Evolutionary conservation across 2,113 vertebrate genomes (phyloP).

Genomic region (Lagopus muta): DNA sequence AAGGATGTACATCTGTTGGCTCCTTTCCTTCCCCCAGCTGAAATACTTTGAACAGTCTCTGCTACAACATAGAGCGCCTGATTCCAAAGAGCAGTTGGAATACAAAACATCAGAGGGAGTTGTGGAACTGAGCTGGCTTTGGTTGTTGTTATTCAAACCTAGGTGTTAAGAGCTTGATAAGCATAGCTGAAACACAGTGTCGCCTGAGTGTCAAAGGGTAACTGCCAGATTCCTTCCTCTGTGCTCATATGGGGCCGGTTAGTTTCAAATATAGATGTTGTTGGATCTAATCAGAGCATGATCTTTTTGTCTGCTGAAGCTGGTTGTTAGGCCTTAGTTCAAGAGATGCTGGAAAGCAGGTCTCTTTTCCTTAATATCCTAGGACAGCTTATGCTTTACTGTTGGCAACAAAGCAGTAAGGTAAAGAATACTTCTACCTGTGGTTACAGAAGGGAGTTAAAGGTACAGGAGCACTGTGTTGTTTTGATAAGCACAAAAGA

Average conservation of each 20-base stretch:
- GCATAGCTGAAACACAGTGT: not conserved
- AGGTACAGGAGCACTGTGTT: not conserved
- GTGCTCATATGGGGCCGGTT: not conserved
- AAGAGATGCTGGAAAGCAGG: not conserved
- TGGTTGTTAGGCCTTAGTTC: not conserved
- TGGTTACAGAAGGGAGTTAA: not conserved
- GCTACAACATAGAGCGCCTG: not conserved
- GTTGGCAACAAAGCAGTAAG: not conserved
- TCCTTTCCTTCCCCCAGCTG: not conserved
- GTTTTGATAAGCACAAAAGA: not conserved
- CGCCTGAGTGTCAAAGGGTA: slow-evolving; percentile 43
- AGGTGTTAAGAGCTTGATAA: slow-evolving; percentile 22
- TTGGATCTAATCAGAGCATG: not conserved
- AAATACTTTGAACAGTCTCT: not conserved
- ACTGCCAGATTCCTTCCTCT: slow-evolving; percentile 19
- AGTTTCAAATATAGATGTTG: slow-evolving; percentile 28
- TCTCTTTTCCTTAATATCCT: not conserved
- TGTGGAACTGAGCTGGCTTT: slow-evolving; percentile 7
- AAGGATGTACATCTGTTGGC: not conserved
- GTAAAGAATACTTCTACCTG: not conserved
- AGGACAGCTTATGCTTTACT: not conserved
- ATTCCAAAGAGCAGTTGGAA: not conserved
- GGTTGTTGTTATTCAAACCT: slow-evolving; percentile 18
- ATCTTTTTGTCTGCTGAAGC: not conserved
- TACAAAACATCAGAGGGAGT: not conserved